Conservation (phyloP, 2,888 invertebrate genomes). For the Drosophila aldrichi region DNA sequence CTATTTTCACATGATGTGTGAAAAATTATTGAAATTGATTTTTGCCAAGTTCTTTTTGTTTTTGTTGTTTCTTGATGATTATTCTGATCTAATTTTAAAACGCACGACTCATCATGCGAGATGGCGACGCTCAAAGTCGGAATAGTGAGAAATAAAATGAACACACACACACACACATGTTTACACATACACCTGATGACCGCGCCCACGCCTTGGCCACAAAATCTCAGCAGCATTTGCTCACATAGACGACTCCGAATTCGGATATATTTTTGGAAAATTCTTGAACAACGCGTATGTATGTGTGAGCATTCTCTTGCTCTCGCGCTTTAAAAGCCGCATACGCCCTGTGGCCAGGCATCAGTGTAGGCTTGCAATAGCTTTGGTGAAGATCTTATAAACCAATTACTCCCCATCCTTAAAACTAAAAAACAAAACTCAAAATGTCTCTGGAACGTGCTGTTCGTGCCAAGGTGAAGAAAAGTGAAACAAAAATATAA, state of each 20-base stretch:
- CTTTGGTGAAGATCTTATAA: slow-evolving; percentile 77
- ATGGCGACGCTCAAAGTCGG: slow-evolving; percentile 56
- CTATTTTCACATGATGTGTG: slow-evolving; percentile 54
- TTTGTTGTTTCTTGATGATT: slow-evolving; percentile 41
- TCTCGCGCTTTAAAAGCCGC: slow-evolving; percentile 83
- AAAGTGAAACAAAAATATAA: slow-evolving; percentile 16
- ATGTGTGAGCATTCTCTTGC: slow-evolving; percentile 33
- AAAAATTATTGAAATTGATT: slow-evolving; percentile 65
- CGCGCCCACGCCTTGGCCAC: slow-evolving; percentile 68
- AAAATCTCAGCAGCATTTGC: slow-evolving; percentile 39
- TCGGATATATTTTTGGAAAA: slow-evolving; percentile 84
- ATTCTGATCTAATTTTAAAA: slow-evolving; percentile 68
- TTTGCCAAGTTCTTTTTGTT: slow-evolving; percentile 25
- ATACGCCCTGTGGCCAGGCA: slow-evolving; percentile 74
- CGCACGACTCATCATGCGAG: slow-evolving; percentile 72
- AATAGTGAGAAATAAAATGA: slow-evolving; percentile 39
- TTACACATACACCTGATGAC: slow-evolving; percentile 21
- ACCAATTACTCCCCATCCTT: slow-evolving; percentile 49
- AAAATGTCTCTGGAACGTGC: slow-evolving; percentile 96
- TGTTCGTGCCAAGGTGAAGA: slow-evolving; percentile 94
- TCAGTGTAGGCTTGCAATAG: slow-evolving; percentile 83
- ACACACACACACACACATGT: neutral
- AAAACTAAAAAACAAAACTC: slow-evolving; percentile 52
- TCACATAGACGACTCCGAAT: slow-evolving; percentile 74
- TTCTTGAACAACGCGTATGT: slow-evolving; percentile 63